phyloP scores from a whole-genome alignment of 1,140 invertebrate genomes.

The Drosophila suzukii region DNA sequence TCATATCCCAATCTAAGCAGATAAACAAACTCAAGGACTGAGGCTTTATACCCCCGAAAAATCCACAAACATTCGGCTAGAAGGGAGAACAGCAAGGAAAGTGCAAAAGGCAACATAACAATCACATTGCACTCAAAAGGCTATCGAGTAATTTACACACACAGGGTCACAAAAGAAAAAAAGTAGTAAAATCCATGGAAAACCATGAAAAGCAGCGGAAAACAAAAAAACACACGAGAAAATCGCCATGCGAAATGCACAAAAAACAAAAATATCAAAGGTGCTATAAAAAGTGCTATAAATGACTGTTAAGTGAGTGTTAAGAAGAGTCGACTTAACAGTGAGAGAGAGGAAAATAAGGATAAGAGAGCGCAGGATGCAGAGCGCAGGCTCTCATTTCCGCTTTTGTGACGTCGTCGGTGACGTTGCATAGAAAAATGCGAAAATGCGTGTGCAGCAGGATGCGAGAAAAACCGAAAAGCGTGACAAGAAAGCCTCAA shows the following conservation, averaged over 20 bases:
- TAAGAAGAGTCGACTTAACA: slow-evolving; percentile 1
- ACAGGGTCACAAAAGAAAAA: slow-evolving; percentile 9
- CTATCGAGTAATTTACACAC: slow-evolving; percentile 62
- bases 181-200: not conserved
- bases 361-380: slow-evolving; percentile 19
- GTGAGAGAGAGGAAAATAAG: slow-evolving; percentile 1
- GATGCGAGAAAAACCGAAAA: slow-evolving; percentile 30
- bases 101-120: slow-evolving; percentile 63
- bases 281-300: slow-evolving; percentile 37
- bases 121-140: slow-evolving; percentile 75
- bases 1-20: slow-evolving; percentile 3
- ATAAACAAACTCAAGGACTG: slow-evolving; percentile 40
- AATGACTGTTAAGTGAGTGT: slow-evolving; percentile 14
- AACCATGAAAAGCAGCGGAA: slow-evolving; percentile 28
- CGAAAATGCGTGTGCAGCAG: slow-evolving; percentile 67
- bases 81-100: slow-evolving; percentile 39
- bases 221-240: slow-evolving; percentile 32
- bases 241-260: slow-evolving; percentile 51
- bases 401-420: slow-evolving; percentile 56
- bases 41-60: slow-evolving; percentile 13
- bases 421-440: slow-evolving; percentile 76
- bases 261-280: slow-evolving; percentile 40
- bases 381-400: slow-evolving; percentile 56
- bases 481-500: slow-evolving; percentile 28
- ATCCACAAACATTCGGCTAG: slow-evolving; percentile 15